Evolutionary conservation across 2,113 vertebrate genomes (phyloP).

Genomic region (Pelecanus crispus): DNA sequence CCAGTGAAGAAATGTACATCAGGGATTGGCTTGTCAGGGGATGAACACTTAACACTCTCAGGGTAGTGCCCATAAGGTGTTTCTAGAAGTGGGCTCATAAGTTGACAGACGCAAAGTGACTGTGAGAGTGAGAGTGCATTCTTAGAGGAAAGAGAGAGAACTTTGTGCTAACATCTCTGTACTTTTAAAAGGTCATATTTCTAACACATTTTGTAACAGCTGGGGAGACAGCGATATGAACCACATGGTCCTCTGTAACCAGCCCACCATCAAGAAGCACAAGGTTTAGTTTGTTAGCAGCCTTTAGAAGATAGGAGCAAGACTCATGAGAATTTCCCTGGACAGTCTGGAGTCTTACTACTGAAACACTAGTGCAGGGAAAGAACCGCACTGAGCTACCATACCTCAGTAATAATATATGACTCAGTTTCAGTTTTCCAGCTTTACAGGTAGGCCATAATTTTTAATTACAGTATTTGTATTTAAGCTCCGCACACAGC

Average conservation of each 20-base stretch:
- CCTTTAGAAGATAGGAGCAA: neutral
- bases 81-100: neutral
- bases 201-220: neutral
- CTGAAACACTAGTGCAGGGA: neutral
- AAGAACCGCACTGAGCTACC: neutral
- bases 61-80: neutral
- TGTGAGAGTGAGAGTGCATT: neutral
- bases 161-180: neutral
- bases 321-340: neutral
- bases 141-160: neutral
- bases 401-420: neutral
- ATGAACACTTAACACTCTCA: neutral
- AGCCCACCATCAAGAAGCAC: neutral
- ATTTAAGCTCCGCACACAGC: neutral
- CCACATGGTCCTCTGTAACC: neutral
- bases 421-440: neutral
- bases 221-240: neutral
- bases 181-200: neutral
- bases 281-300: too few relatives aligned
- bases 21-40: neutral
- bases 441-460: neutral
- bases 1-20: neutral
- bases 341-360: neutral
- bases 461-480: slow-evolving; percentile 14
- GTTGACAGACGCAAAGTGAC: too few relatives aligned